These are phyloP conservation scores for Bagarius yarrelli DNA, from an alignment of 2,113 vertebrate species.

Conservation along the genomic window DNA sequence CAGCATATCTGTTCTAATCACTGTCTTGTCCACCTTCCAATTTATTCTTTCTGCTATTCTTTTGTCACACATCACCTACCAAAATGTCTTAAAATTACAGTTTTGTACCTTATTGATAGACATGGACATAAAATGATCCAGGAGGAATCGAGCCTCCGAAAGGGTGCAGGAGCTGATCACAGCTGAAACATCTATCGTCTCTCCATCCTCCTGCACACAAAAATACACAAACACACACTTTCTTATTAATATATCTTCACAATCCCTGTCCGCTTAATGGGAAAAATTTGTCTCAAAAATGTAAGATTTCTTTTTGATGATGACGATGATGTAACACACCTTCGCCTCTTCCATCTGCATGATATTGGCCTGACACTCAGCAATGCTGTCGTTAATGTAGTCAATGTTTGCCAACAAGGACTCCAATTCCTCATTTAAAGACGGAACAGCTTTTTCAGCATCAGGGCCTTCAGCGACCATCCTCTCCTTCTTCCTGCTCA, in stretches of 20 bases:
- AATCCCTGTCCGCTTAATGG: not conserved
- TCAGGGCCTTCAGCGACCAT: conserved; percentile 79
- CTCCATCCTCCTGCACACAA: conserved; percentile 84
- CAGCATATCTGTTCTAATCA: not conserved
- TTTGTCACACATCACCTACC: not conserved
- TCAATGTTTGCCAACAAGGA: conserved; percentile 90
- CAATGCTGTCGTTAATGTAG: conserved; percentile 95
- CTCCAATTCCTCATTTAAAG: conserved; percentile 88
- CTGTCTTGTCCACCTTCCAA: not conserved
- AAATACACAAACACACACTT: not conserved
- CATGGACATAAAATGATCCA: conserved; percentile 95
- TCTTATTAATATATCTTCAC: not conserved
- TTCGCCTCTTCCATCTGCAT: conserved; percentile 98
- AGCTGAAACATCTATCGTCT: conserved; percentile 85
- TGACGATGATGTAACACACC: conserved; percentile 65
- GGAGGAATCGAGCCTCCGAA: conserved; percentile 87
- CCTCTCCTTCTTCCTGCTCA: conserved; percentile 81
- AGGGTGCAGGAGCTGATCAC: conserved; percentile 90
- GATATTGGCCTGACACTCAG: conserved; percentile 95
- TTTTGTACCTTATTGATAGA: conserved; percentile 87
- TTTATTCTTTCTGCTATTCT: not conserved
- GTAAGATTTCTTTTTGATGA: no score
- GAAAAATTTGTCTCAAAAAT: no score
- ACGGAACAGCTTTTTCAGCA: conserved; percentile 74
- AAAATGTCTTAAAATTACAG: not conserved